Conservation (phyloP, 2,113 vertebrate genomes). For the Platysteira castanea region DNA sequence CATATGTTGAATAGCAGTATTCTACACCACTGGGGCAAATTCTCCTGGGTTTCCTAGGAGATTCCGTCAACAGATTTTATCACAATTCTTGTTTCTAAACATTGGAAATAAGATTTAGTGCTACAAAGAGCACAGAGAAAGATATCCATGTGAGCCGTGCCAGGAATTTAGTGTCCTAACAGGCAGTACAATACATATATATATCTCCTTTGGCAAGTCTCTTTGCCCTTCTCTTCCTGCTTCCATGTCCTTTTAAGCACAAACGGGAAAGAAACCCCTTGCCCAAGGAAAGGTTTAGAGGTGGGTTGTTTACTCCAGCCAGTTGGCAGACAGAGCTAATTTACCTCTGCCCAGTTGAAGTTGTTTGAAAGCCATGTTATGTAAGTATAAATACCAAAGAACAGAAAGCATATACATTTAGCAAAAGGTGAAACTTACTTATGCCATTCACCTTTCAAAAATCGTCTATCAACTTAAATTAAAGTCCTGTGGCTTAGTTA, state of each 20-base stretch:
- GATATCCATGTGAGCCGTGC: neutral
- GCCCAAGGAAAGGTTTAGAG: neutral
- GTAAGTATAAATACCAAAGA: neutral
- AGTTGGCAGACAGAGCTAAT: neutral
- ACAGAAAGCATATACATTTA: neutral
- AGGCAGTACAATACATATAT: neutral
- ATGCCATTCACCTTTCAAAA: neutral
- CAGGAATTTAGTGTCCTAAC: neutral
- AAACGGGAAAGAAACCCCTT: neutral
- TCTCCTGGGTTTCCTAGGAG: neutral
- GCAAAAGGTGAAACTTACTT: neutral
- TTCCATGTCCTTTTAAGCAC: neutral
- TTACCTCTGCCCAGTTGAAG: neutral
- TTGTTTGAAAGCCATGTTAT: neutral
- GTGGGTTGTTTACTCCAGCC: neutral
- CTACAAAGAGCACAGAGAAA: neutral
- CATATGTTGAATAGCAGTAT: neutral
- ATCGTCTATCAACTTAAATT: neutral
- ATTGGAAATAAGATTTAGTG: neutral
- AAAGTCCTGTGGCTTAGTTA: neutral
- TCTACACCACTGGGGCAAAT: neutral
- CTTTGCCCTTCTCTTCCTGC: neutral
- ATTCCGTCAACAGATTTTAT: neutral
- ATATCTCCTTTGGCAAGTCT: neutral
- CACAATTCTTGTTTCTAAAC: neutral